Conservation (phyloP, 30 jellyfish, hydroid and myxozoan genomes). For the Mastigias papua region DNA sequence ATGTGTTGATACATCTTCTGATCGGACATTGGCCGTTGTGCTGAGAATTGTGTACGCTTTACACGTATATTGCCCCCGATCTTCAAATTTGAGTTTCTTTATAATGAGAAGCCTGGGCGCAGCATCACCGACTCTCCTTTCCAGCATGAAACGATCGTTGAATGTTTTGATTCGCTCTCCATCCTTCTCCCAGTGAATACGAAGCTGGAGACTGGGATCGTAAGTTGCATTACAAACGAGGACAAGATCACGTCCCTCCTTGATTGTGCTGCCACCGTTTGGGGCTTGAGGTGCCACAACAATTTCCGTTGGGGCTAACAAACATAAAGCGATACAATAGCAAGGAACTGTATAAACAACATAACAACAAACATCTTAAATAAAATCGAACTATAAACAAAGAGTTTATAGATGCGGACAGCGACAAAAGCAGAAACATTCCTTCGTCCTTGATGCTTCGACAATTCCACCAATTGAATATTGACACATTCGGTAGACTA, state of each 20-base stretch:
- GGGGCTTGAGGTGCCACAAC: constrained; percentile 55
- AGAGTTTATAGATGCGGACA: background rate
- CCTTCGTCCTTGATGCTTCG: too few species aligned
- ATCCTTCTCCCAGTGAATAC: constrained; percentile 95
- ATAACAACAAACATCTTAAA: background rate
- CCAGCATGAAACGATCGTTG: constrained; percentile 82
- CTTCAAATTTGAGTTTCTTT: constrained; percentile 72
- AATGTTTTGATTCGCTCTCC: constrained; percentile 86
- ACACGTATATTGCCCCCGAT: constrained; percentile 90
- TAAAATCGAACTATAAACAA: background rate
- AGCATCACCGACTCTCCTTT: constrained; percentile 91
- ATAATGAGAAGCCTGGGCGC: constrained; percentile 84
- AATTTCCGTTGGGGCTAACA: constrained; percentile 31
- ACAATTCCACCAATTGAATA: too few species aligned
- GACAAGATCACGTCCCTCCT: constrained; percentile 49
- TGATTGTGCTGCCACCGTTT: constrained; percentile 33
- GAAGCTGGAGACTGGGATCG: constrained; percentile 85
- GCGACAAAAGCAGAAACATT: background rate
- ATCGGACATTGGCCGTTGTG: constrained; percentile 51
- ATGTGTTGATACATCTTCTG: constrained; percentile 45
- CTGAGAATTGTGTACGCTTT: constrained; percentile 87
- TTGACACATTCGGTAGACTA: too few species aligned
- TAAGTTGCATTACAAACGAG: constrained; percentile 88
- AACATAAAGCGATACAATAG: too few species aligned
- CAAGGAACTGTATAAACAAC: too few species aligned